Base-by-base conservation (phyloP, 2,797 vertebrate species). In the Nyctibius grandis region DNA sequence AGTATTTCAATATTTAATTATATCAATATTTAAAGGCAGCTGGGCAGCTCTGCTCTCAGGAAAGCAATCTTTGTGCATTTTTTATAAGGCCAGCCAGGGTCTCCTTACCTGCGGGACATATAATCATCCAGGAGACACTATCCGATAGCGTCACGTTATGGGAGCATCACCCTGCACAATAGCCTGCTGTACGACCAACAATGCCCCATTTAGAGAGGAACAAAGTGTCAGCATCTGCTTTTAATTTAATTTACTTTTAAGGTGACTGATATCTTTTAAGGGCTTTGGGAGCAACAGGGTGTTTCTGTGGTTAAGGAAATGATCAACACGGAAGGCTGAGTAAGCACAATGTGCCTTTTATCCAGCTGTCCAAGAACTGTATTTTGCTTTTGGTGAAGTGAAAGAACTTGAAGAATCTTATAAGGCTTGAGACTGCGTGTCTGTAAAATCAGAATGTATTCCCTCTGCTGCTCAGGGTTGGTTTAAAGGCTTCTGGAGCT, bases 41-140 rank as follows among this genome's bases (percentile, higher is more conserved):
- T 19, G 64, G 63, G 10, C n/a, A 19, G 83, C 64, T 91, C 72
- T 31, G 73, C 91, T 85, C 63, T 79, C 89, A 85, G 91, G 94
- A 96, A 93, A 95, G 31, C 73, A 94, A 88, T 85, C 91, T 76
- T 42, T 57, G 82, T 97, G 96, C 97, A 97, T 95, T 42, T 97
- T 97, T 97, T 7, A 97, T 95, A 31, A 83, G 90, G 75, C 12
- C 16, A 83, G 85, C 36, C 51, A 67, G 68, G 65, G 34, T 94
- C 53, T 36, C 74, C 68, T 93, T 96, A 48, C 93, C 64, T 57
- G 85, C 94, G 6, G 75, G 65, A 76, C 16, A 18, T 74, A 13
- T 10, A 29, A 51, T 36, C 56, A 2, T 12, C 57, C 65, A 4
- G 16, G 60, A 22, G 65, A 25, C 75, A 5, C 19, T 20, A 34